phyloP scores from a whole-genome alignment of 2,113 vertebrate genomes.

The Sander lucioperca region DNA sequence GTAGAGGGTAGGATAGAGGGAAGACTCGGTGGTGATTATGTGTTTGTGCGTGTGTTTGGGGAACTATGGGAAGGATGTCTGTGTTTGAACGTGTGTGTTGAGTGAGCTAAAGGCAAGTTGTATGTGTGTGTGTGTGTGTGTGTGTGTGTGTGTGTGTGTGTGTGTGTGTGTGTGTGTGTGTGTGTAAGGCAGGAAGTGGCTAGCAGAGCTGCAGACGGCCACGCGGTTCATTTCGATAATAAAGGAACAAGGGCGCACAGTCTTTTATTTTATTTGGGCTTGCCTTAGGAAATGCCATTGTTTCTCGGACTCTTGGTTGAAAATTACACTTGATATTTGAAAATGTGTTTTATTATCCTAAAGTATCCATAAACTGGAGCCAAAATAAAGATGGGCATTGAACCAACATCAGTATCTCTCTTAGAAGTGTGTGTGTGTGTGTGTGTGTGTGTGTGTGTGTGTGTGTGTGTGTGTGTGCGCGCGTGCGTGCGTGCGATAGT shows the following conservation, averaged over 20 bases:
- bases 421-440: not conserved
- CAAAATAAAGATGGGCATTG: slow-evolving; percentile 19
- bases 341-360: slow-evolving; percentile 10
- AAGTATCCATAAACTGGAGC: not conserved
- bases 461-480: slow-evolving; percentile 14
- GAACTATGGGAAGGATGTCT: slow-evolving; percentile 61
- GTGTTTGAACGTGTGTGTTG: slow-evolving; percentile 33
- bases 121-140: not conserved
- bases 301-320: slow-evolving; percentile 38
- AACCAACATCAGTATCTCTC: slow-evolving; percentile 2
- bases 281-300: slow-evolving; percentile 75
- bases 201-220: slow-evolving; percentile 44
- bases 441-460: slow-evolving; percentile 19
- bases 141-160: not conserved
- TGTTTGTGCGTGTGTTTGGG: slow-evolving; percentile 10
- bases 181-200: slow-evolving; percentile 65
- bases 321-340: slow-evolving; percentile 28
- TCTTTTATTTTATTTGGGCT: slow-evolving; percentile 69
- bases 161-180: slow-evolving; percentile 29
- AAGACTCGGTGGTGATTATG: slow-evolving; percentile 9
- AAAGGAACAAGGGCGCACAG: slow-evolving; percentile 65
- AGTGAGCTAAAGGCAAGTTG: not conserved
- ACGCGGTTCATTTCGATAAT: slow-evolving; percentile 58
- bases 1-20: not conserved
- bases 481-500: no score